Evolutionary conservation across 2,888 invertebrate species (phyloP).

Genomic region (Eupithecia dodoneata): DNA sequence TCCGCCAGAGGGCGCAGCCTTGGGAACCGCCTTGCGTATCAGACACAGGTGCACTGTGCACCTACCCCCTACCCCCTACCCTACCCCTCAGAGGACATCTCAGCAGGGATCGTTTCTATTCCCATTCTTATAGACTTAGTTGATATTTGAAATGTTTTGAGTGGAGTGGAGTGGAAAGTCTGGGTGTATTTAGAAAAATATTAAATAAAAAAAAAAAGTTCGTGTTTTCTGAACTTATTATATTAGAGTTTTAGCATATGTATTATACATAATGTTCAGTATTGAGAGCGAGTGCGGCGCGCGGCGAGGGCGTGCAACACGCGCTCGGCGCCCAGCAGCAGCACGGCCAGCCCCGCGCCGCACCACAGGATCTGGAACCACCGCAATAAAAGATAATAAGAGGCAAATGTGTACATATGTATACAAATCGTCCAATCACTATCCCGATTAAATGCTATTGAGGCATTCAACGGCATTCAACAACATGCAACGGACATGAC

Average conservation of each 20-base stretch:
- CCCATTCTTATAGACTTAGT: too few species aligned
- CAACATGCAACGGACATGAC: not conserved
- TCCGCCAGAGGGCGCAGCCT: not conserved
- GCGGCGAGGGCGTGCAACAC: not conserved
- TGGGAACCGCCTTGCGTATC: not conserved
- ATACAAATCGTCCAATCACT: too few species aligned
- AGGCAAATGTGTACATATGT: too few species aligned
- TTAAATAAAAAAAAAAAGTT: too few species aligned
- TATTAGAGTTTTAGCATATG: too few species aligned
- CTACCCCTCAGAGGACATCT: too few species aligned
- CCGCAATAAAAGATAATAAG: not conserved
- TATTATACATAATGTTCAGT: not conserved
- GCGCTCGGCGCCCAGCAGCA: constrained; percentile 46
- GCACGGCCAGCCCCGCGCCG: constrained; percentile 43
- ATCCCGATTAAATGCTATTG: too few species aligned
- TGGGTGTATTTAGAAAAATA: not conserved
- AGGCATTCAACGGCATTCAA: not conserved
- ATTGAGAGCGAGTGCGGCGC: not conserved
- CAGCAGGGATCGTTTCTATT: not conserved
- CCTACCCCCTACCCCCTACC: too few species aligned
- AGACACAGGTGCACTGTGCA: not conserved
- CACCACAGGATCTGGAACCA: constrained; percentile 41
- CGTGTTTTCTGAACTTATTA: too few species aligned
- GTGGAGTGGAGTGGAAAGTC: not conserved
- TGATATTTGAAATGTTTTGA: not conserved